These are phyloP conservation scores for Therioaphis trifolii DNA, from an alignment of 2,888 invertebrate genomes.

Conservation along the genomic window DNA sequence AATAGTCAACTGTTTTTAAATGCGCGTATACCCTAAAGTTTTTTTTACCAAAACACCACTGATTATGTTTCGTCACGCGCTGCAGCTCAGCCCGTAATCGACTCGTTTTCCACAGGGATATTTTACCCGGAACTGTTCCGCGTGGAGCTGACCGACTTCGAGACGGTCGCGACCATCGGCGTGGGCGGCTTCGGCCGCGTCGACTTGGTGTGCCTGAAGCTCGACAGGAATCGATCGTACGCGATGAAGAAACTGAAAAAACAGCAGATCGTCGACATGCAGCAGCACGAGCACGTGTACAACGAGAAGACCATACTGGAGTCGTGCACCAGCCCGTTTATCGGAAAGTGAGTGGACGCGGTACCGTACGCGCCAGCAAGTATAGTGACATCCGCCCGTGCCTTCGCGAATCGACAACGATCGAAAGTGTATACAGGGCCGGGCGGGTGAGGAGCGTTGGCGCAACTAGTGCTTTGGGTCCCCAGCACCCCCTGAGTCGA, in stretches of 20 bases:
- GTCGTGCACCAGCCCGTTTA: slow-evolving; percentile 78
- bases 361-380: too few relatives aligned
- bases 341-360: slow-evolving; percentile 76
- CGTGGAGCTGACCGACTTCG: slow-evolving; percentile 71
- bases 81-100: too few relatives aligned
- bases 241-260: slow-evolving; percentile 81
- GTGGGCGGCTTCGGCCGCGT: slow-evolving; percentile 81
- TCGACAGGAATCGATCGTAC: slow-evolving; percentile 71
- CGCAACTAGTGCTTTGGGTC: too few relatives aligned
- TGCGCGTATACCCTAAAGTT: too few relatives aligned
- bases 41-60: too few relatives aligned
- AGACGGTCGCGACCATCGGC: slow-evolving; percentile 76
- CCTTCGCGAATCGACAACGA: too few relatives aligned
- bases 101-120: slow-evolving; percentile 6
- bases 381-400: too few relatives aligned
- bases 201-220: slow-evolving; percentile 72
- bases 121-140: slow-evolving; percentile 57
- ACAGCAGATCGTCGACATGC: slow-evolving; percentile 78
- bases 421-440: too few relatives aligned
- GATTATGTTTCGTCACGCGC: too few relatives aligned
- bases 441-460: background rate
- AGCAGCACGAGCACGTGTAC: slow-evolving; percentile 80
- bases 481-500: too few relatives aligned
- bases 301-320: slow-evolving; percentile 78
- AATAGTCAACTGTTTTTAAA: too few relatives aligned